Evolutionary conservation across 1,140 invertebrate genomes (phyloP).

Genomic region (Pachyrhynchus sulphureomaculatus): DNA sequence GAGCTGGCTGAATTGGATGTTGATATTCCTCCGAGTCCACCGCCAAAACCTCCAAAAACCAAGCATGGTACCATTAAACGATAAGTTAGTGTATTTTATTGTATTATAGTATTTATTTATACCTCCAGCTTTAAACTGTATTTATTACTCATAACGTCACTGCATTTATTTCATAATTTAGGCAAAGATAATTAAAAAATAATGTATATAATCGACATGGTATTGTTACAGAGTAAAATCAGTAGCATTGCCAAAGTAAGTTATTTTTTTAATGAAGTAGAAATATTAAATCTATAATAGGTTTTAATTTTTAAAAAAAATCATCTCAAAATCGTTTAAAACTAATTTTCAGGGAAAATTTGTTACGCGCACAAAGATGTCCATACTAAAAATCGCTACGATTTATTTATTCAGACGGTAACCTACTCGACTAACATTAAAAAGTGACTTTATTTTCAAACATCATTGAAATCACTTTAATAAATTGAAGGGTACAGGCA

Average conservation of each 20-base stretch:
- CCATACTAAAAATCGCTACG: not conserved
- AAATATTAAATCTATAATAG: not conserved
- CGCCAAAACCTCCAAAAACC: slow-evolving; percentile 60
- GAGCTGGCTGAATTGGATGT: slow-evolving; percentile 34
- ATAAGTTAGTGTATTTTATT: not conserved
- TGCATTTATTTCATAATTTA: too few species aligned
- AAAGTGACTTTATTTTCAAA: too few species aligned
- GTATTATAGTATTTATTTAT: not conserved
- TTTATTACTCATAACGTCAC: too few species aligned
- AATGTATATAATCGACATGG: not conserved
- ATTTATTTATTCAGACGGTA: not conserved
- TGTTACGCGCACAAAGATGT: not conserved
- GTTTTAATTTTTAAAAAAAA: not conserved
- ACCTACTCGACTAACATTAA: too few species aligned
- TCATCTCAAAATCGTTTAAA: too few species aligned
- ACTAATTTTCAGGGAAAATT: not conserved
- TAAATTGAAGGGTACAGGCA: too few species aligned
- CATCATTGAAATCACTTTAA: too few species aligned
- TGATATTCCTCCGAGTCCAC: slow-evolving; percentile 57
- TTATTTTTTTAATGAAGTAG: not conserved
- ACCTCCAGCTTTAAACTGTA: not conserved
- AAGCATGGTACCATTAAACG: slow-evolving; percentile 20
- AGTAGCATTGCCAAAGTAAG: not conserved
- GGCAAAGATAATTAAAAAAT: not conserved
- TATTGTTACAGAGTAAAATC: not conserved